These are phyloP conservation scores for Bungarus multicinctus DNA, from an alignment of 2,113 vertebrate genomes.

Conservation along the genomic window DNA sequence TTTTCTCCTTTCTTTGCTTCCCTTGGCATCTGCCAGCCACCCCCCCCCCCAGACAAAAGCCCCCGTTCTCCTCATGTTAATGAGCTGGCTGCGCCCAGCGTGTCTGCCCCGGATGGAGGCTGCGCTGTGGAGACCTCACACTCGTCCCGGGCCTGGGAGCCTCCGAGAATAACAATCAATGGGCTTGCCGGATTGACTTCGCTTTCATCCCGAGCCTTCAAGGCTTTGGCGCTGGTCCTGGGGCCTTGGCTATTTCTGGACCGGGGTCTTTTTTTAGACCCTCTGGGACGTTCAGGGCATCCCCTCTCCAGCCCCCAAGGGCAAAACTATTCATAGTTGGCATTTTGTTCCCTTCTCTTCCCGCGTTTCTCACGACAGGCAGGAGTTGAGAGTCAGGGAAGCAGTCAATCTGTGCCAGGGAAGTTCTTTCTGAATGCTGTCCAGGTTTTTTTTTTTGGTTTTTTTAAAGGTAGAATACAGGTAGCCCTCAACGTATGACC, in stretches of 20 bases:
- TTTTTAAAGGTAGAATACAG: neutral
- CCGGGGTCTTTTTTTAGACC: conserved; percentile 9
- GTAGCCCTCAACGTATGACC: neutral
- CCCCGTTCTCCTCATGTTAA: neutral
- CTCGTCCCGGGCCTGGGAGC: neutral
- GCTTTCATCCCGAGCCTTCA: neutral
- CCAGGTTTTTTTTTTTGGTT: too few species aligned
- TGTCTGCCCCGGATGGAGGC: neutral
- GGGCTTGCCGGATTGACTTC: neutral
- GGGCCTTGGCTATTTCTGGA: conserved; percentile 1
- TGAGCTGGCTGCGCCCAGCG: neutral
- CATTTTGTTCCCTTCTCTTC: neutral
- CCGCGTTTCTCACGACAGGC: neutral
- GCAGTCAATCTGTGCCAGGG: neutral
- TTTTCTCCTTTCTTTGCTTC: neutral
- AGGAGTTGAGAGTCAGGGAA: neutral
- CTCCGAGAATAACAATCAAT: neutral
- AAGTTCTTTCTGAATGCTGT: neutral
- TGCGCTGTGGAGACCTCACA: neutral
- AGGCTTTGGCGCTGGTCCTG: neutral
- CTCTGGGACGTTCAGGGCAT: neutral
- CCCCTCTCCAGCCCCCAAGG: neutral
- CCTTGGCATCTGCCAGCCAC: neutral
- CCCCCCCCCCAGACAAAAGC: neutral
- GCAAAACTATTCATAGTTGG: conserved; percentile 22